Evolutionary conservation across 1,140 invertebrate species (phyloP), one percentile per base, ranked within the genome.

Genomic region (Pemphigus obesinymphae): DNA sequence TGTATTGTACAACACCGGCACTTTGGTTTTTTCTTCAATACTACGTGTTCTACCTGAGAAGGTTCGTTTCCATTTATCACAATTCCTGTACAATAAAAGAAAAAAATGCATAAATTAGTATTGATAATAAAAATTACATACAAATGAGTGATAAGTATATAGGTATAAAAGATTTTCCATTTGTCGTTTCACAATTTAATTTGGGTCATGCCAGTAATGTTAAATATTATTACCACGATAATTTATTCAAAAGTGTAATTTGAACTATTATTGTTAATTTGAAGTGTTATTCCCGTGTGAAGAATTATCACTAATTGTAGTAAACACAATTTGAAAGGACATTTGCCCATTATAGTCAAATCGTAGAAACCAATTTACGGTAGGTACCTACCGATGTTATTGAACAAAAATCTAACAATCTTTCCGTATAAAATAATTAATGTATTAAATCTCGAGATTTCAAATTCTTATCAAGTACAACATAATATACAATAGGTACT

Each of bases 1-100:
- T 95, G 94, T 86, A 95, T 91, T 83, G 94, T 92, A 89, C 94
- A 96, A 89, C 94, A 95, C 87, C 93, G 92, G 90, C 94, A 95
- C 89, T 94, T 95, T 87, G 92, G 93, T 88, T 96, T 95, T 89
- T 96, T 96, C 89, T 95, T 95, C 84, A 95, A 90, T 85, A 92
- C 92, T 82, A 96, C 92, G 86, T 94, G 93, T 86, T 95, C 94
- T 31, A 94, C 92, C 86, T 94, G 93, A 84, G 90, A 91, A 73
- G 92, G 92, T 85, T 94, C 93, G 83, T 90, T 83, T 61, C 76
- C 76, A 45, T 80, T 80, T 80, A 80, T 80, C 31, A 92, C 89
- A 43, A 91, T 92, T 80, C 76, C 76, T 80, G 23, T 8, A 40
- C 17, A 7, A n/a, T n/a, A 43, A 61, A 80, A 20, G 26, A 61